These are phyloP conservation scores for Strongylocentrotus purpuratus DNA, from an alignment of 35 echinoderm and acorn worm species.

Conservation along the genomic window DNA sequence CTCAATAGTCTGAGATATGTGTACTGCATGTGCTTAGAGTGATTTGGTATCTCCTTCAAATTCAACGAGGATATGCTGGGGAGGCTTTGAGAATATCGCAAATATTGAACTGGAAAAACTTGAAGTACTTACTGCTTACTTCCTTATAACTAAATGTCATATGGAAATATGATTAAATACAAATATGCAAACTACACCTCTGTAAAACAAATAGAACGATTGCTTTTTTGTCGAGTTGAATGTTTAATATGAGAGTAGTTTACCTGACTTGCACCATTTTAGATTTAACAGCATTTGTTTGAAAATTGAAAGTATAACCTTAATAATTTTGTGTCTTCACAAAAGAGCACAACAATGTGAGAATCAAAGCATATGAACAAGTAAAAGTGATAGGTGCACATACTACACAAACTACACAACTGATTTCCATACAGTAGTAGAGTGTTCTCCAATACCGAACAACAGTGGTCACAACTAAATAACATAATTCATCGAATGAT, in stretches of 20 bases:
- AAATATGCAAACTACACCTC: neutral
- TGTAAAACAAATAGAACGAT: neutral
- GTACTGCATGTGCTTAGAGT: neutral
- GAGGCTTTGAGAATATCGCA: too few species aligned
- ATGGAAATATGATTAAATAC: neutral
- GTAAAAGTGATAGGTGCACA: neutral
- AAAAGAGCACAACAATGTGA: neutral
- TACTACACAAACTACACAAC: neutral
- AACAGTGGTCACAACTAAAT: neutral
- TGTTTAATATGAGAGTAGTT: neutral
- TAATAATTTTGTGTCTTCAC: neutral
- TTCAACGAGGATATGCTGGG: neutral
- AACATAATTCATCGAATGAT: neutral
- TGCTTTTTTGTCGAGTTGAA: neutral
- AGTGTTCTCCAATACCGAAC: neutral
- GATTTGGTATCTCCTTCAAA: neutral
- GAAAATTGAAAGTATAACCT: neutral
- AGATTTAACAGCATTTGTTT: neutral
- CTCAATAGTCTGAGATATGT: neutral
- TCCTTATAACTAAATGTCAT: neutral
- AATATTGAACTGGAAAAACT: neutral
- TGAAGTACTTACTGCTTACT: neutral
- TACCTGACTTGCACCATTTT: neutral
- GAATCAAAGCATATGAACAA: neutral
- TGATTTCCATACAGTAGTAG: too few species aligned